Evolutionary conservation across 2,797 vertebrate species (phyloP), one percentile per base, ranked within the genome.

Genomic region (Pitangus sulphuratus): DNA sequence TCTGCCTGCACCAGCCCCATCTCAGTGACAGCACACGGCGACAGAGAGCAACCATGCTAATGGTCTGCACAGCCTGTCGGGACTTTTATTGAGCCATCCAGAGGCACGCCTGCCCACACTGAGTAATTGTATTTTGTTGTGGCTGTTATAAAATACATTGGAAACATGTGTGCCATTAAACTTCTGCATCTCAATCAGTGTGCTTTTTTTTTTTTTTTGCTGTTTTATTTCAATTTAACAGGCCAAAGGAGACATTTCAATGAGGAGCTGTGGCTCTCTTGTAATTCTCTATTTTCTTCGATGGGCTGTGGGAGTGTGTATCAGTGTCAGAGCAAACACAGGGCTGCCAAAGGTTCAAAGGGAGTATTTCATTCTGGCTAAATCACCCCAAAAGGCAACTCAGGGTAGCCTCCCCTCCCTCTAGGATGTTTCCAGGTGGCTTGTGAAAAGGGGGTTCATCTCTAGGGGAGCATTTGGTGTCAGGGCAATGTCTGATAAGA

Each of bases 151-250:
- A 96, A 95, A 78, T 61, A 61, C 42, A 95, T 57, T 86, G 47
- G 79, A 94, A 97, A 77, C 87, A 92, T 20, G 6, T 96, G 92
- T 81, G 79, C 33, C 58, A 39, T 74, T 65, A 81, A 93, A 57
- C 61, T 68, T 53, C 79, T 87, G 53, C 33, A 16, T 71, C 51
- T 68, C 71, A n/a, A n/a, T 64, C 30, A 19, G 15, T 5, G 24
- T 70, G 50, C n/a, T 1, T 61, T 12, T 91, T 81, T 68, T 68
- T 60, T 72, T 68, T 60, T 40, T 51, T 72, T 39, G 20, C 40
- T 79, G 33, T 70, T 90, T 84, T 90, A 65, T 75, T 96, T 80
- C 3, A 1, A 44, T 91, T 96, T 91, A 91, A 78, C 42, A 42
- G 76, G 51, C 53, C 65, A 88, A 65, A 85, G n/a, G 90, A 92